These are phyloP conservation scores for Semotilus atromaculatus DNA, from an alignment of 2,797 vertebrate genomes.

Conservation along the genomic window DNA sequence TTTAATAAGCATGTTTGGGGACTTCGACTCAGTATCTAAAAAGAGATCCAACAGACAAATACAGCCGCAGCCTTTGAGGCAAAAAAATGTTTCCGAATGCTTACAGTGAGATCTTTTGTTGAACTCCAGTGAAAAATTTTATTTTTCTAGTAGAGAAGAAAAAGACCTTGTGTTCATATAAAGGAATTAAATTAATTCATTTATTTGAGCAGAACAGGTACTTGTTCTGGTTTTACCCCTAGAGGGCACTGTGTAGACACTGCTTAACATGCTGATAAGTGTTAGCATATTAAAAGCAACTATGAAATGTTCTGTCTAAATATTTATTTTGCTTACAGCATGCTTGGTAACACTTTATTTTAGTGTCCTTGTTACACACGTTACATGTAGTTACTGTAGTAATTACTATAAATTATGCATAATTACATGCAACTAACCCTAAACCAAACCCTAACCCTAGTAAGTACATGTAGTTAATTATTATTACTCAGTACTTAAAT, in stretches of 20 bases:
- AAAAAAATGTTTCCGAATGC: too few relatives aligned
- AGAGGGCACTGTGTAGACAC: slow-evolving; percentile 57
- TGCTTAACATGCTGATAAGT: background rate
- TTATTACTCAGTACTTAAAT: background rate
- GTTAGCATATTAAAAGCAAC: background rate
- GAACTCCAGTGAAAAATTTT: too few relatives aligned
- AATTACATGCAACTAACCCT: background rate
- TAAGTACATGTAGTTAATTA: background rate
- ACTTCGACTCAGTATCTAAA: background rate
- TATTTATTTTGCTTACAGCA: too few relatives aligned
- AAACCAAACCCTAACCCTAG: background rate
- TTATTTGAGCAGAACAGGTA: background rate
- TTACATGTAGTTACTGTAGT: background rate
- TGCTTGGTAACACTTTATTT: background rate
- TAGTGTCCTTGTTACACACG: background rate
- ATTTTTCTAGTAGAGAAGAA: background rate
- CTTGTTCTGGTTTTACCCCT: slow-evolving; percentile 21
- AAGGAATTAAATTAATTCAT: background rate
- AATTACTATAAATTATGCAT: background rate
- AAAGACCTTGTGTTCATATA: background rate
- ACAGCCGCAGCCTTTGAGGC: background rate
- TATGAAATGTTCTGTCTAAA: background rate
- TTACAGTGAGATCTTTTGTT: background rate
- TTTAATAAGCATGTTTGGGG: slow-evolving; percentile 9
- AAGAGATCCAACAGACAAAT: background rate